Evolutionary conservation across 2,888 invertebrate species (phyloP).

Genomic region (Augochlorella aurata): DNA sequence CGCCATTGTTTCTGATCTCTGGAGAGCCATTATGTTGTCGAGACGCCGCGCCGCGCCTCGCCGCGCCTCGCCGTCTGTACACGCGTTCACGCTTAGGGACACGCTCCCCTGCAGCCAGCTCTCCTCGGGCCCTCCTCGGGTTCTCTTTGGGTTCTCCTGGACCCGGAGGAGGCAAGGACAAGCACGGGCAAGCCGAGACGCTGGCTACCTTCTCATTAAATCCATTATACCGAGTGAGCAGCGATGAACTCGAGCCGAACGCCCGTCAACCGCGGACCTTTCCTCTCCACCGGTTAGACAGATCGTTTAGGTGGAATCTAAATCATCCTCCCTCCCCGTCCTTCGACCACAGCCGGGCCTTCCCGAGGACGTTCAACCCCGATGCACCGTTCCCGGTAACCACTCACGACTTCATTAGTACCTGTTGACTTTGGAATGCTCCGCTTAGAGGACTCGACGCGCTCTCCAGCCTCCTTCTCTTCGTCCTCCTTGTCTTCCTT

Average conservation of each 20-base stretch:
- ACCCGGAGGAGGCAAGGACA: slow-evolving; percentile 19
- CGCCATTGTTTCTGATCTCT: slow-evolving; percentile 74
- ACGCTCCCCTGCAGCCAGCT: slow-evolving; percentile 23
- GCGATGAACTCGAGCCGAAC: slow-evolving; percentile 65
- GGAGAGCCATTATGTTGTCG: slow-evolving; percentile 66
- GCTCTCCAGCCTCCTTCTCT: background rate
- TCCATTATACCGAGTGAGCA: slow-evolving; percentile 74
- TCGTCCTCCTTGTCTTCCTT: background rate
- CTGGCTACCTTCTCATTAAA: slow-evolving; percentile 76
- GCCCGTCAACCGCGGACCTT: slow-evolving; percentile 49
- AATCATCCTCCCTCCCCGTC: slow-evolving; percentile 67
- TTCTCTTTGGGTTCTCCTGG: background rate
- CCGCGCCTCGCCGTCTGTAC: slow-evolving; percentile 20
- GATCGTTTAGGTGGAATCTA: slow-evolving; percentile 76
- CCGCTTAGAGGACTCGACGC: slow-evolving; percentile 26
- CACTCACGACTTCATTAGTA: slow-evolving; percentile 76
- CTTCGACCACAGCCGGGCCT: slow-evolving; percentile 11
- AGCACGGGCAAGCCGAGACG: slow-evolving; percentile 7
- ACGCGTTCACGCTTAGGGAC: slow-evolving; percentile 26
- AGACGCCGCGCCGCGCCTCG: background rate
- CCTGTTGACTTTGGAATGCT: slow-evolving; percentile 73
- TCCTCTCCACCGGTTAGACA: slow-evolving; percentile 58
- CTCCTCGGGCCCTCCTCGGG: background rate
- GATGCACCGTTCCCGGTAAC: slow-evolving; percentile 53
- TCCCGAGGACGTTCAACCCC: slow-evolving; percentile 55